A percentile compares a stretch with the other conserved stretches of the same genome.
Evolutionary conservation across 2,888 invertebrate genomes (phyloP).

Genomic region (Ormyrus nitidulus): DNA sequence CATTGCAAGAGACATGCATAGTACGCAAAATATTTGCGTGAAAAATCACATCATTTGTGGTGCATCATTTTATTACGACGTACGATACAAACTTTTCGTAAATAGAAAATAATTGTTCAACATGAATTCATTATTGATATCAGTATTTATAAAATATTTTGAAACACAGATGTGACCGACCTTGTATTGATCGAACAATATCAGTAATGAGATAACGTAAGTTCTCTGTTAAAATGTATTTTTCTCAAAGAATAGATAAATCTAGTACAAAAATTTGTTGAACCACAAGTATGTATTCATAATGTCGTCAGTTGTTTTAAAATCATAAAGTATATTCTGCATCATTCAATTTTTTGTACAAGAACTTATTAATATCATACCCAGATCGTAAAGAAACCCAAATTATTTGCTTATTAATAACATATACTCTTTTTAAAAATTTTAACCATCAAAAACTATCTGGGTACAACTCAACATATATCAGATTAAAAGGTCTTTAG

Average conservation of each 20-base stretch:
- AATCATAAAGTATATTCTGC: not conserved
- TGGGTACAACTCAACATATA: too few species aligned
- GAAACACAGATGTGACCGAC: not conserved
- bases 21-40: too few species aligned
- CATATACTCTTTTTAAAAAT: too few species aligned
- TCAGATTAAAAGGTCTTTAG: too few species aligned
- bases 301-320: constrained; percentile 8
- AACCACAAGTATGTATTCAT: constrained; percentile 9
- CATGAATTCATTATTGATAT: constrained; percentile 6
- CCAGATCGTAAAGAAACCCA: not conserved
- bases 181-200: constrained; percentile 12
- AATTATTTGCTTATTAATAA: too few species aligned
- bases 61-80: too few species aligned
- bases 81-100: too few species aligned
- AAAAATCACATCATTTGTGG: too few species aligned
- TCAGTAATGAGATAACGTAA: not conserved
- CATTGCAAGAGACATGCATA: too few species aligned
- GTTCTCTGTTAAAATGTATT: constrained; percentile 16
- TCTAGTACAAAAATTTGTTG: constrained; percentile 4
- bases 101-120: too few species aligned
- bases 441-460: too few species aligned
- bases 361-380: constrained; percentile 2
- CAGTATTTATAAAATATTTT: not conserved
- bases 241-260: constrained; percentile 4
- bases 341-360: too few species aligned